Percentiles rank a stretch among this genome's conserved stretches.
phyloP scores from a whole-genome alignment of 2,888 invertebrate species.

The Drosophila falleni region DNA sequence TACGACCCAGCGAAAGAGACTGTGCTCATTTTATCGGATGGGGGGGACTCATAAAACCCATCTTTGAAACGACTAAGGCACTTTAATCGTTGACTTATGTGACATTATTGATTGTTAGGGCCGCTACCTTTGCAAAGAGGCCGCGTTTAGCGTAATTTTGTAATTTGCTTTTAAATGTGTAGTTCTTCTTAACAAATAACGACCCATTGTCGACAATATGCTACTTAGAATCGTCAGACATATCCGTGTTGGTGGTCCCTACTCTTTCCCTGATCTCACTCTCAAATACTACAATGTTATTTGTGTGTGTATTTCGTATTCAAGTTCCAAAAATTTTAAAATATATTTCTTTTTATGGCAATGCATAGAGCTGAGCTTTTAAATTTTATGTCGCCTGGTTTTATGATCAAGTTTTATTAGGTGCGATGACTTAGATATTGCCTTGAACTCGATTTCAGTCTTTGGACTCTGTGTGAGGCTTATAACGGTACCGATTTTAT shows the following conservation, averaged over 20 bases:
- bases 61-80: slow-evolving; percentile 53
- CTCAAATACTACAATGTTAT: slow-evolving; percentile 6
- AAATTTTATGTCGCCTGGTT: slow-evolving; percentile 65
- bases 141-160: slow-evolving; percentile 74
- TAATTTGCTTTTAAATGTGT: slow-evolving; percentile 68
- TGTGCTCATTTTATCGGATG: slow-evolving; percentile 20
- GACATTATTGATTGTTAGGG: slow-evolving; percentile 78
- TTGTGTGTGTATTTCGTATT: slow-evolving; percentile 33
- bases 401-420: slow-evolving; percentile 73
- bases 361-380: slow-evolving; percentile 63
- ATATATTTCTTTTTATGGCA: slow-evolving; percentile 65
- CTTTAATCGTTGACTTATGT: slow-evolving; percentile 78
- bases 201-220: slow-evolving; percentile 40
- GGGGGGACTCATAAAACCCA: slow-evolving; percentile 50
- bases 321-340: slow-evolving; percentile 27
- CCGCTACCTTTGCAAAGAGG: slow-evolving; percentile 61
- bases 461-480: slow-evolving; percentile 38
- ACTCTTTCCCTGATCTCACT: slow-evolving; percentile 1
- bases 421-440: slow-evolving; percentile 80
- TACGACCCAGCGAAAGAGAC: slow-evolving; percentile 38
- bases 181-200: slow-evolving; percentile 21
- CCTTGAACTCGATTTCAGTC: slow-evolving; percentile 72
- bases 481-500: slow-evolving; percentile 72
- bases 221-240: slow-evolving; percentile 69
- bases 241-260: slow-evolving; percentile 69